Evolutionary conservation across 2,797 vertebrate species (phyloP).

Genomic region (Podargus strigoides): DNA sequence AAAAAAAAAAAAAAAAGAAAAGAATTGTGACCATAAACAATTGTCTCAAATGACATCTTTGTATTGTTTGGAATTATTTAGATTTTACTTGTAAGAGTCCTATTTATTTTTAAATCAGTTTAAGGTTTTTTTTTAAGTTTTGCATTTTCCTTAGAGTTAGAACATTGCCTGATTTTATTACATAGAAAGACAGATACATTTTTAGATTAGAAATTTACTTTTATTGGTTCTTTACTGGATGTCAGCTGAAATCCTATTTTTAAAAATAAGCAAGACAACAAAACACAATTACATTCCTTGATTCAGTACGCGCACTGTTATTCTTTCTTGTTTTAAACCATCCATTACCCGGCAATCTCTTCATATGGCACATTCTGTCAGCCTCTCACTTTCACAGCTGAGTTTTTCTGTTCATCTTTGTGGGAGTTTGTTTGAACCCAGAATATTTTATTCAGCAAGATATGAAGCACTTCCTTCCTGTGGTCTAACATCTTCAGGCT

Average conservation of each 20-base stretch:
- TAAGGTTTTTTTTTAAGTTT: not conserved
- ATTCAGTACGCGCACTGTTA: not conserved
- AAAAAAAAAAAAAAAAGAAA: not conserved
- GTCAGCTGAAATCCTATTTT: not conserved
- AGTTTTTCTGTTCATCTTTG: constrained; percentile 5
- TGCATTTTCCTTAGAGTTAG: not conserved
- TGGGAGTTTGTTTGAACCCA: not conserved
- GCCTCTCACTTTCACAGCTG: not conserved
- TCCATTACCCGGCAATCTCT: not conserved
- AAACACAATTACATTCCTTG: not conserved
- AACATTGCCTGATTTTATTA: not conserved
- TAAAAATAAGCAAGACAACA: not conserved
- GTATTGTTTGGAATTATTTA: not conserved
- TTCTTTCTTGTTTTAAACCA: not conserved
- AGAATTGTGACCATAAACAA: not conserved
- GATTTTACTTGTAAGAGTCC: not conserved
- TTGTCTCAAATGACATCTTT: not conserved
- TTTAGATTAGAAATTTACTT: not conserved
- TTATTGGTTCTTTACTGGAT: not conserved
- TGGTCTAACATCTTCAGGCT: not conserved
- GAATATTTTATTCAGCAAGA: not conserved
- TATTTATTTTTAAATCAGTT: not conserved
- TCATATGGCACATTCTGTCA: not conserved
- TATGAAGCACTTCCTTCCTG: not conserved
- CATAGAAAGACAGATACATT: not conserved